phyloP scores from a whole-genome alignment of 2,797 vertebrate genomes.

The Aldrovandia affinis region DNA sequence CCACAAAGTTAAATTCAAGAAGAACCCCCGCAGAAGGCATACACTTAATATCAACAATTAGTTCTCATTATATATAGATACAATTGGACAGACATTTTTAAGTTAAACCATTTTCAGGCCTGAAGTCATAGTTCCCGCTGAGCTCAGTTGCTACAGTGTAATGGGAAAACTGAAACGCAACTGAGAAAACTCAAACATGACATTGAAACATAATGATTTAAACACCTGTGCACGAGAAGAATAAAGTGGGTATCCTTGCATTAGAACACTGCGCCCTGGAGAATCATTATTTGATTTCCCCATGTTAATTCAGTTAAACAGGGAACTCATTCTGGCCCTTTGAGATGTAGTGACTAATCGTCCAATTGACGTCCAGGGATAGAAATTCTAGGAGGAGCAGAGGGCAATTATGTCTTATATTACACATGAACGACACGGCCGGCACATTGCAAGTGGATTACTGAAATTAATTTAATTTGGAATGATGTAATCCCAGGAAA shows the following conservation, averaged over 20 bases:
- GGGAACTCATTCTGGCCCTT: slow-evolving; percentile 55
- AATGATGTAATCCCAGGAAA: slow-evolving; percentile 52
- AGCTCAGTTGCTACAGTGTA: not conserved
- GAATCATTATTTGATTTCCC: slow-evolving; percentile 59
- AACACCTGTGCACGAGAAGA: slow-evolving; percentile 29
- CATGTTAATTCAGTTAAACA: slow-evolving; percentile 61
- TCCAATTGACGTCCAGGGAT: slow-evolving; percentile 50
- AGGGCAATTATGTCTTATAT: slow-evolving; percentile 56
- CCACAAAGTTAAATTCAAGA: not conserved
- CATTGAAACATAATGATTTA: not conserved
- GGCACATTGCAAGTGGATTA: slow-evolving; percentile 49
- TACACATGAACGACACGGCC: slow-evolving; percentile 50
- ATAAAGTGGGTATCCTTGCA: slow-evolving; percentile 55
- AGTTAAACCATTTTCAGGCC: not conserved
- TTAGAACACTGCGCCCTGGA: slow-evolving; percentile 59
- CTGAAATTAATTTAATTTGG: slow-evolving; percentile 51
- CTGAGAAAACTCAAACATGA: not conserved
- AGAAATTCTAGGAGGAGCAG: slow-evolving; percentile 51
- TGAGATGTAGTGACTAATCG: slow-evolving; percentile 59
- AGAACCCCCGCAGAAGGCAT: not conserved
- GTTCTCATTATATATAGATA: not conserved
- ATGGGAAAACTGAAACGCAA: not conserved
- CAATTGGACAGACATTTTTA: not conserved
- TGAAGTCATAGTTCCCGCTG: not conserved
- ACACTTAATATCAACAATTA: not conserved